A percentile compares a stretch with the other conserved stretches of the same genome.
phyloP scores from a whole-genome alignment of 2,113 vertebrate genomes.

The Muntiacus muntjak region DNA sequence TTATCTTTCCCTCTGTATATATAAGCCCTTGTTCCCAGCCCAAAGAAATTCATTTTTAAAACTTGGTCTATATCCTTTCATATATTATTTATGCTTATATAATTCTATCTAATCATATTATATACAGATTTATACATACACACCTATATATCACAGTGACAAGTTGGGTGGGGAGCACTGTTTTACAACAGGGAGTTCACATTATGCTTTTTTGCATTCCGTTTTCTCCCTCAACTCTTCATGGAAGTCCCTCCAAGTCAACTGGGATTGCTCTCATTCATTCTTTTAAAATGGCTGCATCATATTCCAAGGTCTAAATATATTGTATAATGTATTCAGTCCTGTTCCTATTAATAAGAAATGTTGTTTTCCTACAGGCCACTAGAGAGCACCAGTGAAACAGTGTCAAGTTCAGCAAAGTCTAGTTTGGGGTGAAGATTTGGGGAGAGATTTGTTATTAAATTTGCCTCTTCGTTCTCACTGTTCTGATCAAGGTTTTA shows the following conservation, averaged over 20 bases:
- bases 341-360: not conserved
- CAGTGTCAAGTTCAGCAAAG: not conserved
- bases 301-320: not conserved
- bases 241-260: not conserved
- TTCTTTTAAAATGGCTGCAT: not conserved
- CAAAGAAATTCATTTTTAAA: not conserved
- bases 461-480: not conserved
- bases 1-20: not conserved
- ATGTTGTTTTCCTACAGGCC: not conserved
- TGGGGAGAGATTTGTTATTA: not conserved
- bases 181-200: not conserved
- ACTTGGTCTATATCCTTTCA: not conserved
- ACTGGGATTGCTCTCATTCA: not conserved
- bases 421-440: not conserved
- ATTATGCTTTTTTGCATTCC: not conserved
- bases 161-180: not conserved
- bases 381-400: slow-evolving; percentile 57
- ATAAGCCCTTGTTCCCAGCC: not conserved
- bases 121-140: not conserved
- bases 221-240: not conserved
- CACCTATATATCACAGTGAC: not conserved
- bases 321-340: not conserved
- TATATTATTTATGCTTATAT: not conserved
- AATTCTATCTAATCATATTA: not conserved
- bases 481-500: not conserved